These are phyloP conservation scores for Chamaea fasciata DNA, from an alignment of 2,113 vertebrate species.

Conservation along the genomic window DNA sequence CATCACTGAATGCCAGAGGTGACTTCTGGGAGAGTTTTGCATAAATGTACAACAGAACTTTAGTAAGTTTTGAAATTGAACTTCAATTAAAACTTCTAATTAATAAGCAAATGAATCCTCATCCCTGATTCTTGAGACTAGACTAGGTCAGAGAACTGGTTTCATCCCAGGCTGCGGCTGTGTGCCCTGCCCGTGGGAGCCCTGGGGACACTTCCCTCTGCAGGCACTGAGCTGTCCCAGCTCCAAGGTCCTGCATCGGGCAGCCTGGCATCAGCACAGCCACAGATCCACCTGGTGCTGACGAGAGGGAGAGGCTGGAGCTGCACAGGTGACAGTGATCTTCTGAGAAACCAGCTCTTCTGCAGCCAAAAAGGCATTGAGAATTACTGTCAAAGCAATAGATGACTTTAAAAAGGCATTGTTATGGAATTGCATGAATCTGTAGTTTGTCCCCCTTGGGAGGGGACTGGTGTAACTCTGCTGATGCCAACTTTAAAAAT, in stretches of 20 bases:
- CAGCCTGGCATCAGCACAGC: fast-evolving
- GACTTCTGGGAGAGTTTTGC: background rate
- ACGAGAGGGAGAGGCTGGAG: background rate
- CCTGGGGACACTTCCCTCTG: background rate
- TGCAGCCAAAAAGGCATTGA: background rate
- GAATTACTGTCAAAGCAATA: background rate
- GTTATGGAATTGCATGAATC: background rate
- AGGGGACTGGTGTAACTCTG: background rate
- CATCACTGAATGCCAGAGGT: background rate
- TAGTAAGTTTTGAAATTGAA: background rate
- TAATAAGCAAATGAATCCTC: background rate
- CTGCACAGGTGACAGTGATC: background rate
- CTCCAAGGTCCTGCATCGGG: fast-evolving
- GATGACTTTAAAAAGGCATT: background rate
- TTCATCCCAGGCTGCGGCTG: background rate
- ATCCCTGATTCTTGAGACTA: background rate
- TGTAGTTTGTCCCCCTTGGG: background rate
- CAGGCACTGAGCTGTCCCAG: fast-evolving
- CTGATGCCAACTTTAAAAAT: background rate
- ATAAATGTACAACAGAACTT: background rate
- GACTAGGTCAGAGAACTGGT: background rate
- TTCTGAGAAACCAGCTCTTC: background rate
- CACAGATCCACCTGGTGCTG: background rate
- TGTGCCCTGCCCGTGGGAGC: background rate
- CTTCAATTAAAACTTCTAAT: background rate